phyloP scores from a whole-genome alignment of 2,113 vertebrate species.

The Oreochromis niloticus region DNA sequence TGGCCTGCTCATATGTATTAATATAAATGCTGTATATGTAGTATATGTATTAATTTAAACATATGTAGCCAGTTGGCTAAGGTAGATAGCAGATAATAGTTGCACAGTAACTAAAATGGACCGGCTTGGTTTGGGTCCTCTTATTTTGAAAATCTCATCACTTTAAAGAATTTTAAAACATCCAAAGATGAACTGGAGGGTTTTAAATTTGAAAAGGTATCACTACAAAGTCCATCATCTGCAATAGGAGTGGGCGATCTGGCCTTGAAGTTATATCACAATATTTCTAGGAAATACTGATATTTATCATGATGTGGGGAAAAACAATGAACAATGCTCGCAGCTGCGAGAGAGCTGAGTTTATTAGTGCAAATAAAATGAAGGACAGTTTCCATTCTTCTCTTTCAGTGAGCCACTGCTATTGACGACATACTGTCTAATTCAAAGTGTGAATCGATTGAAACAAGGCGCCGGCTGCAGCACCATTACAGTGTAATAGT shows the following conservation, averaged over 20 bases:
- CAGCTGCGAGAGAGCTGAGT: accelerated
- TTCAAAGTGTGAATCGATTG: not conserved
- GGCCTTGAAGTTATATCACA: not conserved
- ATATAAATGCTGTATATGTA: not conserved
- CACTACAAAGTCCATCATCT: not conserved
- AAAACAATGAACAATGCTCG: not conserved
- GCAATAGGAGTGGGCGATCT: not conserved
- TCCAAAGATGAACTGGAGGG: not conserved
- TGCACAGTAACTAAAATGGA: not conserved
- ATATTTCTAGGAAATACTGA: not conserved
- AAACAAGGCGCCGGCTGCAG: not conserved
- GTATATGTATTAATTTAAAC: not conserved
- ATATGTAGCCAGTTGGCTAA: not conserved
- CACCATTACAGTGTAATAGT: not conserved
- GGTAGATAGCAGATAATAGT: not conserved
- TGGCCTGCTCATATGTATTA: not conserved
- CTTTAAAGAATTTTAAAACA: not conserved
- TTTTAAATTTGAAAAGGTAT: not conserved
- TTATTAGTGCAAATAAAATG: not conserved
- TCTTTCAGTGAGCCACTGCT: not conserved
- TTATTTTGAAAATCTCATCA: not conserved
- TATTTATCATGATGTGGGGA: not conserved
- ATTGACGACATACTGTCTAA: not conserved
- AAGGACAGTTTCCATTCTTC: not conserved
- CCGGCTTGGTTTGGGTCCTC: not conserved